Percentiles rank a stretch among this genome's conserved stretches.
Evolutionary conservation across 2,888 invertebrate species (phyloP).

Genomic region (Melinaea marsaeus): DNA sequence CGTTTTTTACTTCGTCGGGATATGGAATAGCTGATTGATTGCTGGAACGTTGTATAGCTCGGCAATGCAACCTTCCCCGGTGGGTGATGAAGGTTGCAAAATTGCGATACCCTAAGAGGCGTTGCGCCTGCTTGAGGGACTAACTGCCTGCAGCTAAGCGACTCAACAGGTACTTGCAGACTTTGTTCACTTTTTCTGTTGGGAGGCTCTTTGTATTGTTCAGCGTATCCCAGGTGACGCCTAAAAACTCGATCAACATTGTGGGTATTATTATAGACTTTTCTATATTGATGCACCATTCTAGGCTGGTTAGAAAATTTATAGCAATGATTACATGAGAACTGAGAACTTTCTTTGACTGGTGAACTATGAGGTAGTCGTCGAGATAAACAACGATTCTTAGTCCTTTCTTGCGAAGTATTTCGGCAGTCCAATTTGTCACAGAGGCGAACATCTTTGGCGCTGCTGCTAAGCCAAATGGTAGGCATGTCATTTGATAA

Average conservation of each 20-base stretch:
- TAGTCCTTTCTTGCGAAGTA: constrained; percentile 21
- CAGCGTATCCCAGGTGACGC: constrained; percentile 24
- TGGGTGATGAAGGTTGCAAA: too few relatives aligned
- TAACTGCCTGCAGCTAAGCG: too few relatives aligned
- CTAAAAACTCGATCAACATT: constrained; percentile 17
- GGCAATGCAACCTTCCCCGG: too few relatives aligned
- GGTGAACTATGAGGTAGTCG: constrained; percentile 22
- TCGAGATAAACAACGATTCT: constrained; percentile 25
- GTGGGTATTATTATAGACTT: constrained; percentile 17
- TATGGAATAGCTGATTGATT: background rate
- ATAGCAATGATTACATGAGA: constrained; percentile 7
- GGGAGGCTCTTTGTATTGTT: constrained; percentile 13
- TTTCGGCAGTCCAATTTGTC: constrained; percentile 28
- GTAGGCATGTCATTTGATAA: constrained; percentile 30
- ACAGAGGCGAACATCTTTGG: constrained; percentile 27
- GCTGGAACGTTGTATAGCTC: too few relatives aligned
- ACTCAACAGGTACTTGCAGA: too few relatives aligned
- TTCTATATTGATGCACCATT: constrained; percentile 18
- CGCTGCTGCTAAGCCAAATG: constrained; percentile 30
- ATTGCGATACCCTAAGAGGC: too few relatives aligned
- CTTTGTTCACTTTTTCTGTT: too few relatives aligned
- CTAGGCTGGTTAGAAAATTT: constrained; percentile 11
- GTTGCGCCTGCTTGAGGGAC: too few relatives aligned
- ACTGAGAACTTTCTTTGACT: background rate
- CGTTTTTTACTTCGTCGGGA: background rate